These are phyloP conservation scores for Metacarcinus magister DNA, from an alignment of 2,888 invertebrate genomes.

Conservation along the genomic window DNA sequence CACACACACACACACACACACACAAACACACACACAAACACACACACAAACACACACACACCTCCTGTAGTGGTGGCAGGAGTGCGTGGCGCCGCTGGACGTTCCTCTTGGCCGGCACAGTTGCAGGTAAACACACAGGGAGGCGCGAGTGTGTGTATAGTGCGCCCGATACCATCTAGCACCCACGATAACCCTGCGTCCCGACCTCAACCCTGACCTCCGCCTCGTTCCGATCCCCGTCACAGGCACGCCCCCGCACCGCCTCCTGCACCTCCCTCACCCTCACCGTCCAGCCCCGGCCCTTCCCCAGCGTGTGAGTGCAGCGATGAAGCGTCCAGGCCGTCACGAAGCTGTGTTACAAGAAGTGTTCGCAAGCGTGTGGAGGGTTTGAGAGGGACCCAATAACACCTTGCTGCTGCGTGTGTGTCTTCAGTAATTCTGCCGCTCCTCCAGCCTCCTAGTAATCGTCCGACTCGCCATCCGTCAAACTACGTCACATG, in stretches of 20 bases:
- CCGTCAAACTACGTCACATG: conserved; percentile 55
- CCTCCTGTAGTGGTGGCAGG: not conserved
- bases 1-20: not conserved
- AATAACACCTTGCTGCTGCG: conserved; percentile 74
- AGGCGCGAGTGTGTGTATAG: conserved; percentile 75
- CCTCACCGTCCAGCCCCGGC: not conserved
- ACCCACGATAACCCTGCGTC: conserved; percentile 67
- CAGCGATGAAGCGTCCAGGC: not conserved
- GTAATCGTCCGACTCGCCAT: conserved; percentile 69
- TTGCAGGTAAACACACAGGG: conserved; percentile 76
- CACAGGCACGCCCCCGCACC: too few relatives aligned
- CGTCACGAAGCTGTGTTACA: not conserved
- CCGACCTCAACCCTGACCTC: conserved; percentile 67
- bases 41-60: conserved; percentile 52
- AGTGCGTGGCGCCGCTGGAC: not conserved
- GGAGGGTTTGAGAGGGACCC: not conserved
- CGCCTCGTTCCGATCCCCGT: conserved; percentile 30
- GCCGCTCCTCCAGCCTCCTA: conserved; percentile 66
- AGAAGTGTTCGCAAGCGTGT: not conserved
- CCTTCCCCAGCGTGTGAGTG: not conserved
- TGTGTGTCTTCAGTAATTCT: conserved; percentile 71
- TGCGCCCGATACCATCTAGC: conserved; percentile 72
- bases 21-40: conserved; percentile 26
- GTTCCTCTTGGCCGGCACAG: conserved; percentile 58
- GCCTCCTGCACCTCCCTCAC: not conserved